Base-by-base conservation (phyloP, 1,140 invertebrate genomes). In the Battus philenor region DNA sequence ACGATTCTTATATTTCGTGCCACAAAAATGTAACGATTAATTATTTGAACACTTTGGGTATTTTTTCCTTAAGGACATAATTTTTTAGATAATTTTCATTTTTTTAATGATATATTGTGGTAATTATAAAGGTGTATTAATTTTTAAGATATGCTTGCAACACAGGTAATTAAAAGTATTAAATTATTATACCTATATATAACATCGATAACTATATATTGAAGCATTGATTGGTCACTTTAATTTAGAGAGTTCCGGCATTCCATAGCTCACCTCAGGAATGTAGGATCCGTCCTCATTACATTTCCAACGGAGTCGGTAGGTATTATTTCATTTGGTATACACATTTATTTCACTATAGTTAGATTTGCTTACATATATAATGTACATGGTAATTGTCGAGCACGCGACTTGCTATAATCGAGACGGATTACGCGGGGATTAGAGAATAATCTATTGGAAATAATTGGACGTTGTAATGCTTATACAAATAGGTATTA, bases 261-360 rank as follows among this genome's bases (percentile, higher is more conserved):
- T 82, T 78, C 72, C 72, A 36, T 47, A 50, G 62, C 48, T 69
- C 50, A 63, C 65, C 62, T 62, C 60, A 12, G 47, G 68, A 77
- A 77, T 72, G 62, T 55, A 59, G 52, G 64, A 65, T 76, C 79
- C 54, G 60, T 62, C 70, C 58, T 44, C 76, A 78, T 79, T 73
- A 68, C 59, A 17, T 45, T 38, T 47, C 55, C 47, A 46, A 57
- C 55, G 49, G 24, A 26, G 16, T 24, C 32, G 36, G 20, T 10
- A 20, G 27, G 2, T 44, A 31, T 31, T 44, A 44, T 44, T 32
- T 29, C 7, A 27, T 31, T 15, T 31, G 22, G 30, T 44, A 44
- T 7, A 15, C 8, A 20, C 26, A 48, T 41, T 41, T 41, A 22
- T 36, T 29, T 13, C 11, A 41, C 12, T 39, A 26, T 39, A 27